A percentile compares a stretch with the other conserved stretches of the same genome.
Conservation (phyloP, 2,113 vertebrate genomes). For the Pipa parva region DNA sequence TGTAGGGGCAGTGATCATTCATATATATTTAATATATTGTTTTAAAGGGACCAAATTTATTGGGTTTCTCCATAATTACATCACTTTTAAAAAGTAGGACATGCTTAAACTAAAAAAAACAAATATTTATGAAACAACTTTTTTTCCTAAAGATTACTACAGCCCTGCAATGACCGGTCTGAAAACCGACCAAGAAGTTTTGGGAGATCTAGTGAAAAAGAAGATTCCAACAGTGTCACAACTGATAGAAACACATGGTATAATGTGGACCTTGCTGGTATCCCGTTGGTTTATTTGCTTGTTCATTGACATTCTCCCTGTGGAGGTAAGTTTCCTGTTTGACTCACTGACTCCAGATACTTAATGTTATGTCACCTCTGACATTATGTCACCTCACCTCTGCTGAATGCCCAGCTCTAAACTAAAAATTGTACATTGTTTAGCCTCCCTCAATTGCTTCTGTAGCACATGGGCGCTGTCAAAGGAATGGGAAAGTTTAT, state of each 20-base stretch:
- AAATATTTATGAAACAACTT: neutral
- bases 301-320: slow-evolving; percentile 87
- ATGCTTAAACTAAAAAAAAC: neutral
- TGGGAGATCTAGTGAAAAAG: slow-evolving; percentile 81
- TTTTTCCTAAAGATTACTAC: slow-evolving; percentile 76
- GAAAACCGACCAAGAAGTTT: slow-evolving; percentile 87
- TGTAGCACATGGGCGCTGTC: too few species aligned
- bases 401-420: too few species aligned
- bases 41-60: too few species aligned
- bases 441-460: too few species aligned
- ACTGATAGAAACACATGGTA: slow-evolving; percentile 74
- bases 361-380: neutral
- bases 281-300: slow-evolving; percentile 96
- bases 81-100: neutral
- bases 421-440: too few species aligned
- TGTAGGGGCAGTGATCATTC: too few species aligned
- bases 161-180: slow-evolving; percentile 83
- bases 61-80: too few species aligned
- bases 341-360: too few species aligned
- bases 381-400: too few species aligned
- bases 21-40: too few species aligned
- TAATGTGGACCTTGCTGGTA: slow-evolving; percentile 85
- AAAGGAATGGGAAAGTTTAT: too few species aligned
- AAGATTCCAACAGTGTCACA: slow-evolving; percentile 83
- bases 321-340: slow-evolving; percentile 70